Base-by-base conservation (phyloP, 2,113 vertebrate species). In the Asarcornis scutulata region DNA sequence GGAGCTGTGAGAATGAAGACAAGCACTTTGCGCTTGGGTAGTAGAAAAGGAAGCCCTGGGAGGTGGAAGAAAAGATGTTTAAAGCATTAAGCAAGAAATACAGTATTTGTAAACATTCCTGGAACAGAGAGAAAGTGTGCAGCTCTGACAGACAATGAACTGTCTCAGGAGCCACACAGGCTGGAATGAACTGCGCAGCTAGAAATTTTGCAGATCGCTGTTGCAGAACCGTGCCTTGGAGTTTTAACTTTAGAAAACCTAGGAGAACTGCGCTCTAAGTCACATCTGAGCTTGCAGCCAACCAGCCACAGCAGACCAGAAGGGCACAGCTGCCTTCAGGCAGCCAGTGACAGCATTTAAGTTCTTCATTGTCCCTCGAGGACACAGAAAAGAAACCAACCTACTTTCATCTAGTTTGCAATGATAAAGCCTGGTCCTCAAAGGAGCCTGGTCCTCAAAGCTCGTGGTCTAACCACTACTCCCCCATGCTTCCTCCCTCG, bases 81-180 rank as follows among this genome's bases (percentile, higher is more conserved):
- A 52, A 92, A 94, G 78, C 59, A 91, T n/a, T 74, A 93, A 83
- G 76, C 22, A 80, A 95, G 56, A 90, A 88, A 78, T 55, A 63
- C 14, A 67, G 6, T 63, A 62, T 86, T 95, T 88, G 82, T 77
- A 94, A 95, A 64, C 73, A 53, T 67, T 86, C 59, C 76, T 87
- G 71, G 78, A 91, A 80, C 63, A 66, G 48, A 21, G 23, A 3
- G 38, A 68, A 95, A 74, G 50, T 81, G 84, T 1, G 17, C 69
- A 95, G 36, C 72, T 91, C 75, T 91, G 68, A 83, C n/a, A 89
- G 73, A 89, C 87, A 93, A 83, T 52, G 83, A 96, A 78, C 40
- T 68, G 72, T 74, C 91, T 89, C 5, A 8, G 82, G 84, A 95
- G 71, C 40, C 60, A 67, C 71, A 74, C 53, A 77, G 87, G 74